Conservation (phyloP, 2,113 vertebrate species). For the Xiphorhynchus elegans region DNA sequence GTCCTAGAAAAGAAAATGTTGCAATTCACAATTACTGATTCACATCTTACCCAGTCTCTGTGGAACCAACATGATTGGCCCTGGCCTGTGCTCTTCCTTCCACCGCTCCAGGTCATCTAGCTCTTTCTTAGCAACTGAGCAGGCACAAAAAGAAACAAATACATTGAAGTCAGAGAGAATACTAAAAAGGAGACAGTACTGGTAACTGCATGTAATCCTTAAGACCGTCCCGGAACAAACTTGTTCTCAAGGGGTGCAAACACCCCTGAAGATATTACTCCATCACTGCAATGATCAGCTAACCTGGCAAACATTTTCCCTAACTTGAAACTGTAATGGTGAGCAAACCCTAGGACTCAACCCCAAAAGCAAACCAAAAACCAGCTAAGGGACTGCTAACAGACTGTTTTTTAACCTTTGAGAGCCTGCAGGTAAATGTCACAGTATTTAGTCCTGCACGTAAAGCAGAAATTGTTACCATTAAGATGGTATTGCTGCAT, state of each 20-base stretch:
- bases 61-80: conserved; percentile 67
- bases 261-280: background rate
- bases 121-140: conserved; percentile 81
- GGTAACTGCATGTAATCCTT: background rate
- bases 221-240: background rate
- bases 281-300: background rate
- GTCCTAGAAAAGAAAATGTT: background rate
- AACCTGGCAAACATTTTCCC: background rate
- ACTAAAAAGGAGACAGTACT: background rate
- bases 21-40: background rate
- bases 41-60: conserved; percentile 78
- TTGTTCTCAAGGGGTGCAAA: background rate
- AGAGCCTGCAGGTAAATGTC: background rate
- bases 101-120: conserved; percentile 69
- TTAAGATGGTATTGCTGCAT: background rate
- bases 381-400: background rate
- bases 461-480: background rate
- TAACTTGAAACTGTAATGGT: background rate
- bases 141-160: background rate
- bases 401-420: background rate
- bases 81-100: conserved; percentile 71
- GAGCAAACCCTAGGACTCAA: background rate
- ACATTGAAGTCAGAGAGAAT: background rate
- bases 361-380: background rate
- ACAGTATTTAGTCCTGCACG: background rate